Base-by-base conservation (phyloP, 30 jellyfish, hydroid and myxozoan species). In the Pseudorhiza aurosa region DNA sequence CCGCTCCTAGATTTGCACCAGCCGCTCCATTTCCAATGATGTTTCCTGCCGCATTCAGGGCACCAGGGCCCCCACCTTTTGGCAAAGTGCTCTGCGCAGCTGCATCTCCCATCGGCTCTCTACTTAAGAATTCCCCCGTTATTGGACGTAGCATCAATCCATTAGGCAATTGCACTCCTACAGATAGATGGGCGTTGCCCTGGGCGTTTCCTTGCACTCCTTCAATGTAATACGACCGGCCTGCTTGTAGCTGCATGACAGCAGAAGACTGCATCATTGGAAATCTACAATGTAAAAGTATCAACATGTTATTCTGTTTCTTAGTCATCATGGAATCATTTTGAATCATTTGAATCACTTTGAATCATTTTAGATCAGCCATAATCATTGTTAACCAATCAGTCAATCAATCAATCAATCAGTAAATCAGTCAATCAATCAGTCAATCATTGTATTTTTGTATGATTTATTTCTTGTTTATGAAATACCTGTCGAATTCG, bases 401-500 rank as follows among this genome's bases (percentile, higher is more conserved):
- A n/a, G n/a, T n/a, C n/a, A n/a, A n/a, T n/a, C n/a, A 9, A 29
- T 6, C 15, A 14, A 46, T 22, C 60, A 46, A 14, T 14, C 19
- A n/a, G n/a, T n/a, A n/a, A 46, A 27, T 8, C 21, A 4, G 12
- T 46, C 60, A 46, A 27, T 4, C 60, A 46, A 27, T 4, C 21
- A 14, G 2, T 22, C 19, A 6, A 27, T 46, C 60, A 46, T 4
- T 46, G 15, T 14, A 4, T 14, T 14, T 4, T 8, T 12, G 21
- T 4, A 4, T 4, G 5, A 46, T 14, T 46, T 12, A 2, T 0
- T 15, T 2, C 67, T 7, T 53, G 35, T n/a, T 12, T 17, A 19
- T n/a, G n/a, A n/a, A n/a, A 31, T 83, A 91, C 98, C 91, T 91
- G 95, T 91, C 98, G 47, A 91, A 91, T 57, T 91, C 96, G 75